Percentiles rank a stretch among this genome's conserved stretches.
These are phyloP conservation scores for Saccostrea cuccullata DNA, from an alignment of 1,140 invertebrate species.

Conservation along the genomic window DNA sequence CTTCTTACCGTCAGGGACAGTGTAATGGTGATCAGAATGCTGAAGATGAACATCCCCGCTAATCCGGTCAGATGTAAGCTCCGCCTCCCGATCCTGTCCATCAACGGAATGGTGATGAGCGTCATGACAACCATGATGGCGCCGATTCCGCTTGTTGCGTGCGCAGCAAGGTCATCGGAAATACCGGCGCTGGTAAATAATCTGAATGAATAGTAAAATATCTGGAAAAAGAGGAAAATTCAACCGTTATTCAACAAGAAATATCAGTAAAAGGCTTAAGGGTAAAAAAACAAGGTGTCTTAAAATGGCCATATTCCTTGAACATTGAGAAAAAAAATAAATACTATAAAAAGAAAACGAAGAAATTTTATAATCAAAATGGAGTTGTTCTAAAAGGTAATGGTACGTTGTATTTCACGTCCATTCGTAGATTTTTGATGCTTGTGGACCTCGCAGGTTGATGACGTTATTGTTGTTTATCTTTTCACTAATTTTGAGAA, in stretches of 20 bases:
- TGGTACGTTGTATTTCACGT: too few relatives aligned
- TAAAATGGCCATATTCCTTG: too few relatives aligned
- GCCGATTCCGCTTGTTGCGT: constrained; percentile 90
- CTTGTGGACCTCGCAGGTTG: too few relatives aligned
- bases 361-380: too few relatives aligned
- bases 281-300: too few relatives aligned
- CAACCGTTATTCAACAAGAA: background rate
- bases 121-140: constrained; percentile 77
- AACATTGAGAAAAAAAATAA: too few relatives aligned
- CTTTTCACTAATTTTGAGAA: too few relatives aligned
- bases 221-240: constrained; percentile 63
- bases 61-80: constrained; percentile 89
- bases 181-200: constrained; percentile 88
- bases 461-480: too few relatives aligned
- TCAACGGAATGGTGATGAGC: constrained; percentile 77
- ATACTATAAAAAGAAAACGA: too few relatives aligned
- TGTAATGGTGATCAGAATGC: constrained; percentile 96
- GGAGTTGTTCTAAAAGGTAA: too few relatives aligned
- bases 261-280: too few relatives aligned
- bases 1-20: constrained; percentile 79
- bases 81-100: constrained; percentile 85
- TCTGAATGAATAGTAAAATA: constrained; percentile 90
- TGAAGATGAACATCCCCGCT: constrained; percentile 89
- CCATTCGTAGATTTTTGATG: too few relatives aligned
- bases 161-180: constrained; percentile 82